Conservation (phyloP, 2,113 vertebrate genomes). For the Pelecanoides urinatrix region DNA sequence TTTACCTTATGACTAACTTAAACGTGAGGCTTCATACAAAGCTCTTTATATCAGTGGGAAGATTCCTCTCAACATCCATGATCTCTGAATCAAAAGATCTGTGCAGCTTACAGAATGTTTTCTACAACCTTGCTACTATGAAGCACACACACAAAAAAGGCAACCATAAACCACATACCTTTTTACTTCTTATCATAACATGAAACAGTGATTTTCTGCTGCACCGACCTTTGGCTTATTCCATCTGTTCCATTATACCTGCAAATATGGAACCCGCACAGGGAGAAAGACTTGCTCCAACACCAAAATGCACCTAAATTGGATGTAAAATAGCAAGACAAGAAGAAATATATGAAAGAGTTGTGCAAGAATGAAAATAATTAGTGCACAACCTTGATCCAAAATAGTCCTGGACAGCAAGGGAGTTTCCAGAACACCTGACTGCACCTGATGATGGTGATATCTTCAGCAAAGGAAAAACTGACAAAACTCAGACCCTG, state of each 20-base stretch:
- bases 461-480: not conserved
- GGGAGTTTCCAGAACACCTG: not conserved
- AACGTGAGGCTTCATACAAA: not conserved
- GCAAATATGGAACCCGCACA: not conserved
- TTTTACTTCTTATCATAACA: not conserved
- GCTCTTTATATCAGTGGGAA: not conserved
- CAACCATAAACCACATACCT: not conserved
- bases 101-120: not conserved
- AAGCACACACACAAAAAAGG: not conserved
- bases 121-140: not conserved
- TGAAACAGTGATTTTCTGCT: not conserved
- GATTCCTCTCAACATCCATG: not conserved
- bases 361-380: not conserved
- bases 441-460: not conserved
- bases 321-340: not conserved
- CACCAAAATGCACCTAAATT: not conserved
- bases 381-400: not conserved
- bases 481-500: not conserved
- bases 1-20: not conserved
- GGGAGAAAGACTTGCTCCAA: not conserved
- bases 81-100: not conserved
- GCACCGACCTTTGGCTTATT: not conserved
- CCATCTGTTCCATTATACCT: not conserved
- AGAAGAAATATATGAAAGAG: not conserved
- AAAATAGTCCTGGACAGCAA: not conserved